These are phyloP conservation scores for Euthynnus affinis DNA, from an alignment of 2,797 vertebrate genomes.

Conservation along the genomic window DNA sequence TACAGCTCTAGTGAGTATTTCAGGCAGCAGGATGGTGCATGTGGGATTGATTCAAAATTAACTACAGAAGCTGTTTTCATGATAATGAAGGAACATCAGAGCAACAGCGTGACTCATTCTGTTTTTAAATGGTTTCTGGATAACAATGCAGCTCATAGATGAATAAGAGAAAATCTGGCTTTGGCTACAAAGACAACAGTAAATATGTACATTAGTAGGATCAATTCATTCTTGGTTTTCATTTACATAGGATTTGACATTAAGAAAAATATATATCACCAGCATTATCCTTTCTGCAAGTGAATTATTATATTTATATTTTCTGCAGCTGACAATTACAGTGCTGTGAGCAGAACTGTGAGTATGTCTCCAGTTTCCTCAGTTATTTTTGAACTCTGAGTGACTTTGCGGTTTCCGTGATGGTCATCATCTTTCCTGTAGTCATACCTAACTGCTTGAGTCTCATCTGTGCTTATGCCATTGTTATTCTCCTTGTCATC, in stretches of 20 bases:
- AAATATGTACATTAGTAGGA: not conserved
- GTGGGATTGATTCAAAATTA: too few relatives aligned
- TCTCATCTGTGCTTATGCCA: constrained; percentile 72
- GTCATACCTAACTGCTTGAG: constrained; percentile 85
- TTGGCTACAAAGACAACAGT: not conserved
- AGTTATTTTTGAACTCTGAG: not conserved
- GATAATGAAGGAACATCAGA: not conserved
- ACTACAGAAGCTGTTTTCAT: not conserved
- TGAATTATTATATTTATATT: not conserved
- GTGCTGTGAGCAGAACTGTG: not conserved
- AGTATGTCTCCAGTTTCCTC: not conserved
- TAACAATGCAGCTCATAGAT: not conserved
- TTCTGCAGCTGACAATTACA: not conserved
- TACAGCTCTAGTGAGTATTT: not conserved
- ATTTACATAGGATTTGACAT: not conserved
- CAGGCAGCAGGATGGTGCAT: too few relatives aligned
- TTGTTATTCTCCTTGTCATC: constrained; percentile 84
- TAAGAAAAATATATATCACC: not conserved
- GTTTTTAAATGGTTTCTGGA: not conserved
- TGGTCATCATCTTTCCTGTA: not conserved
- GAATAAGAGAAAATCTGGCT: too few relatives aligned
- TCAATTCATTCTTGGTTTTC: not conserved
- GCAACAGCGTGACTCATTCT: not conserved
- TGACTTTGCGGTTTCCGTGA: not conserved
- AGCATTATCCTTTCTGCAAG: not conserved